These are phyloP conservation scores for Megalonaias nervosa DNA, from an alignment of 1,140 invertebrate species.

Conservation along the genomic window DNA sequence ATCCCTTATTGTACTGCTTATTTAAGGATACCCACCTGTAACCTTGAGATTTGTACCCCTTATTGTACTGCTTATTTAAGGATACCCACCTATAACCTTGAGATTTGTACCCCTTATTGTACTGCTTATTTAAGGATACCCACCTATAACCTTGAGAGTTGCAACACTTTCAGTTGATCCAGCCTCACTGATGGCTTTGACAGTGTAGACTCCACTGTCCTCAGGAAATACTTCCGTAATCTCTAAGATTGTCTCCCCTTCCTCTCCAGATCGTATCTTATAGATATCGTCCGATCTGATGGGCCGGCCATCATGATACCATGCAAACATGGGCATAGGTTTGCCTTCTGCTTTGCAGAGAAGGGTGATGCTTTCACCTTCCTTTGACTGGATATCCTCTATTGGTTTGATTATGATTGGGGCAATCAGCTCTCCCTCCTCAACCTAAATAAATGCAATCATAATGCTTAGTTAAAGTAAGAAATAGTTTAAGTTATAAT, in stretches of 20 bases:
- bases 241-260: conserved; percentile 60
- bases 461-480: too few relatives aligned
- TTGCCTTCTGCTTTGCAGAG: conserved; percentile 89
- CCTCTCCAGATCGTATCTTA: conserved; percentile 52
- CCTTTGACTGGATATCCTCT: conserved; percentile 69
- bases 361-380: conserved; percentile 93
- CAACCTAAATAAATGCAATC: conserved; percentile 65
- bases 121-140: conserved; percentile 2
- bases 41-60: too few relatives aligned
- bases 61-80: not conserved
- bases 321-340: conserved; percentile 55
- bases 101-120: conserved; percentile 51
- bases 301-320: conserved; percentile 80
- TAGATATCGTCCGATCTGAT: conserved; percentile 64
- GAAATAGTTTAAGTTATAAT: too few relatives aligned
- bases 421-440: conserved; percentile 39
- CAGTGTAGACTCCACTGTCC: conserved; percentile 67
- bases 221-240: conserved; percentile 67
- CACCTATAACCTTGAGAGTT: conserved; percentile 62
- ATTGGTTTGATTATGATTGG: conserved; percentile 57
- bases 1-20: not conserved
- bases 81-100: conserved; percentile 57
- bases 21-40: too few relatives aligned
- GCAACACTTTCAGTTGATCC: conserved; percentile 74
- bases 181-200: conserved; percentile 81